A percentile compares a stretch with the other conserved stretches of the same genome.
These are phyloP conservation scores for Biston stratarius DNA, from an alignment of 2,888 invertebrate genomes.

Conservation along the genomic window DNA sequence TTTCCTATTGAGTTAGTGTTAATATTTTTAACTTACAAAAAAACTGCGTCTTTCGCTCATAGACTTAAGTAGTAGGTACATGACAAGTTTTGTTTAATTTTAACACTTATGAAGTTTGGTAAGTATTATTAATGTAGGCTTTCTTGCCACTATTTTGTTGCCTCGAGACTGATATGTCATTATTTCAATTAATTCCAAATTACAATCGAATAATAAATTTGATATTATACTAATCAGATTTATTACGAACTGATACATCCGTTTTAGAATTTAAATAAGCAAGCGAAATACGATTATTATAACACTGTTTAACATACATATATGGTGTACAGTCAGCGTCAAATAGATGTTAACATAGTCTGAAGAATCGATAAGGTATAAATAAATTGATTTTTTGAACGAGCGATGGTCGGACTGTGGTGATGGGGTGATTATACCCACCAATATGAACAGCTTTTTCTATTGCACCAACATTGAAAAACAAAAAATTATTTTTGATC, in stretches of 20 bases:
- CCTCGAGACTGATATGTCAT: slow-evolving; percentile 44
- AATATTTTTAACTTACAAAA: neutral
- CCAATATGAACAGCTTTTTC: too few species aligned
- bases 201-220: slow-evolving; percentile 16
- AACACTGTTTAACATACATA: neutral
- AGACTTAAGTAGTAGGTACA: slow-evolving; percentile 19
- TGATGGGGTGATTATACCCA: too few species aligned
- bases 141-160: slow-evolving; percentile 44
- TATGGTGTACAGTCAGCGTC: too few species aligned
- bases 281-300: neutral
- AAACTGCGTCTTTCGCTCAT: neutral
- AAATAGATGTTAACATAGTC: too few species aligned
- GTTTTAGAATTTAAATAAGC: neutral
- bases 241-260: slow-evolving; percentile 6
- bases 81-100: slow-evolving; percentile 34
- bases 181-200: slow-evolving; percentile 21
- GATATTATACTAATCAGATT: slow-evolving; percentile 6
- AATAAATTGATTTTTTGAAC: too few species aligned
- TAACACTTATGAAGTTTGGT: slow-evolving; percentile 31
- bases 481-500: too few species aligned
- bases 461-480: too few species aligned
- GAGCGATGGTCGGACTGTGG: too few species aligned
- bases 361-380: too few species aligned
- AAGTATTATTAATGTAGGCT: slow-evolving; percentile 39
- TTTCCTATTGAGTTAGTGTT: neutral